Percentiles rank a stretch among this genome's conserved stretches.
These are phyloP conservation scores for Didymodactylos carnosus DNA, from an alignment of 2,888 invertebrate species.

Conservation along the genomic window DNA sequence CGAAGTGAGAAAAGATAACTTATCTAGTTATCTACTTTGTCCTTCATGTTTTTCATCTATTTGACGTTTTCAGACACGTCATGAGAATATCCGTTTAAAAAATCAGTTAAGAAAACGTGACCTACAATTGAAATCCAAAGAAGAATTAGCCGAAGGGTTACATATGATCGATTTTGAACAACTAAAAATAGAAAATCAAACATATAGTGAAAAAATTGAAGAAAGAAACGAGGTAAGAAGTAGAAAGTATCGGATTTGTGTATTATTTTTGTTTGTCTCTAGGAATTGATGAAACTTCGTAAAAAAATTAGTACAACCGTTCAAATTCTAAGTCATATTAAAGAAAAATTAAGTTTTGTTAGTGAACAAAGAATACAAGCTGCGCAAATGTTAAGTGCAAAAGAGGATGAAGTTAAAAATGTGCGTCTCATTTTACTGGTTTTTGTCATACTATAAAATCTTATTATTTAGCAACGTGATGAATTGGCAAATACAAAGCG, in stretches of 20 bases:
- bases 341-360: conserved; percentile 39
- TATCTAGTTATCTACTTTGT: too few species aligned
- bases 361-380: conserved; percentile 27
- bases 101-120: conserved; percentile 33
- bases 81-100: conserved; percentile 27
- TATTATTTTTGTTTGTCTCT: not conserved
- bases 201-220: conserved; percentile 41
- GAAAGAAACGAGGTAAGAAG: conserved; percentile 37
- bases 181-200: conserved; percentile 41
- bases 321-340: conserved; percentile 39
- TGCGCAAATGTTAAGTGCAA: conserved; percentile 18
- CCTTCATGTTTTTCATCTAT: too few species aligned
- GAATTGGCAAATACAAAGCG: conserved; percentile 32
- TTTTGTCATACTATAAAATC: not conserved
- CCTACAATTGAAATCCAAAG: conserved; percentile 33
- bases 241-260: not conserved
- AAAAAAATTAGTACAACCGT: conserved; percentile 38
- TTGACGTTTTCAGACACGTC: not conserved
- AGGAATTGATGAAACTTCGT: conserved; percentile 37
- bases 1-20: not conserved
- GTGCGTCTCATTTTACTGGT: not conserved
- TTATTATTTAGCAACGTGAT: conserved; percentile 28
- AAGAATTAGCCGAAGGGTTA: conserved; percentile 39
- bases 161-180: conserved; percentile 42
- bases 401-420: conserved; percentile 1